Evolutionary conservation across 2,113 vertebrate species (phyloP), one percentile per base, ranked within the genome.

Genomic region (Taurulus bubalis): DNA sequence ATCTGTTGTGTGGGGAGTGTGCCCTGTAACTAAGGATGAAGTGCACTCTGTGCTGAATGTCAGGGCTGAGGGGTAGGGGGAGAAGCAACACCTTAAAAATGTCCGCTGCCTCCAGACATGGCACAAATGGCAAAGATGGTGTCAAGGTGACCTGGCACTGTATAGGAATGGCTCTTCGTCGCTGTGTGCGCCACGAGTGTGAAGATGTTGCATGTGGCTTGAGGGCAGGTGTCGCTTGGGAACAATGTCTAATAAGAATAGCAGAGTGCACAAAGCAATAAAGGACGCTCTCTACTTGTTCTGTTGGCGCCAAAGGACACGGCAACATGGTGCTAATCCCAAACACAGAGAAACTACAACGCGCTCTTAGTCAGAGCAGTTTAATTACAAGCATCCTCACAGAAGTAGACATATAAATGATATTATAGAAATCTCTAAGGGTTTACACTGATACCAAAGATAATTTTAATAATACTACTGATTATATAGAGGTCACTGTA

Each of bases 71-170:
- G 75, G 81, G 15, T 0, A n/a, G 53, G 11, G 49, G 60, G 28
- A 40, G 55, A 70, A 75, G 85, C 83, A 80, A 84, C 84, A 85
- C 82, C 70, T 83, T 74, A 82, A 87, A 87, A 79, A 84, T 84
- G 87, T 45, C 72, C 75, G 34, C 82, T 82, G 76, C 89, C 85
- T 90, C 80, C 82, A 88, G 87, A 87, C 77, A 90, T 82, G 72
- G 79, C 73, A 79, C 68, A 86, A 87, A 91, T 85, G 84, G 82
- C 80, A 89, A 55, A 59, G 78, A 87, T 68, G 80, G 85, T 85
- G 87, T 90, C 87, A 90, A 90, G 79, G 87, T 92, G 90, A 93
- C 85, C 87, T 87, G 89, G 75, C 70, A 70, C 14, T 63, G 47
- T 42, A 15, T 3, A 78, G 77, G 38, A 63, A 76, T 22, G 38